phyloP scores from a whole-genome alignment of 2,113 vertebrate genomes.

The Mesocricetus auratus region DNA sequence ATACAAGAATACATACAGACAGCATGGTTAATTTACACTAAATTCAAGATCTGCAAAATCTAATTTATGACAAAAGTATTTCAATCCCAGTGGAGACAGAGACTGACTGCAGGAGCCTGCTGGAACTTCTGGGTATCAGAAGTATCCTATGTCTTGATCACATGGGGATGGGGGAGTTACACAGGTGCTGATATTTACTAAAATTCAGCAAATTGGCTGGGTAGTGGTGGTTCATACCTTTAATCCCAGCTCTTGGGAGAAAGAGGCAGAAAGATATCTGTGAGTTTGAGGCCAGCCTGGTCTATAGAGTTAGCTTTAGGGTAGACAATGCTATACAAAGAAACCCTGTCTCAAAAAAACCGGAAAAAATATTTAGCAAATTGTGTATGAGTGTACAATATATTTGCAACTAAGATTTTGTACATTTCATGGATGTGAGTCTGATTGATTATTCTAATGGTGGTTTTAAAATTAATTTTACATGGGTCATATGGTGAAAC shows the following conservation, averaged over 20 bases:
- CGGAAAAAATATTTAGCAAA: conserved; percentile 1
- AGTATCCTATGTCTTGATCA: not conserved
- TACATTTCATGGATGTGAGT: conserved; percentile 24
- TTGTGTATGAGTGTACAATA: not conserved
- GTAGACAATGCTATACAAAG: not conserved
- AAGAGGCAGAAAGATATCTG: not conserved
- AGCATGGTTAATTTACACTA: conserved; percentile 4
- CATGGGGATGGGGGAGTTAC: not conserved
- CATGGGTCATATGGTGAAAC: conserved; percentile 30
- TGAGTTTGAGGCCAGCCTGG: not conserved
- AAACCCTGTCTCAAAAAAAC: not conserved
- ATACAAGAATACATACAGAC: not conserved
- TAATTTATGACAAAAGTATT: not conserved
- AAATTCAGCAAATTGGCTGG: not conserved
- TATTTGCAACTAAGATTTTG: conserved; percentile 4
- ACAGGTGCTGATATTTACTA: conserved; percentile 16
- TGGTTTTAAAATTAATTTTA: not conserved
- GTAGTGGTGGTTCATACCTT: not conserved
- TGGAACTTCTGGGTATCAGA: not conserved
- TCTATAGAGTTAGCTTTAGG: not conserved
- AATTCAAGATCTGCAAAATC: conserved; percentile 29
- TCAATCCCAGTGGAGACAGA: not conserved
- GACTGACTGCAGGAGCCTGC: not conserved
- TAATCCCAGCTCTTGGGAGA: not conserved
- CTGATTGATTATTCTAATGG: not conserved